phyloP scores from a whole-genome alignment of 1,140 invertebrate species.

The Gerris buenoi region DNA sequence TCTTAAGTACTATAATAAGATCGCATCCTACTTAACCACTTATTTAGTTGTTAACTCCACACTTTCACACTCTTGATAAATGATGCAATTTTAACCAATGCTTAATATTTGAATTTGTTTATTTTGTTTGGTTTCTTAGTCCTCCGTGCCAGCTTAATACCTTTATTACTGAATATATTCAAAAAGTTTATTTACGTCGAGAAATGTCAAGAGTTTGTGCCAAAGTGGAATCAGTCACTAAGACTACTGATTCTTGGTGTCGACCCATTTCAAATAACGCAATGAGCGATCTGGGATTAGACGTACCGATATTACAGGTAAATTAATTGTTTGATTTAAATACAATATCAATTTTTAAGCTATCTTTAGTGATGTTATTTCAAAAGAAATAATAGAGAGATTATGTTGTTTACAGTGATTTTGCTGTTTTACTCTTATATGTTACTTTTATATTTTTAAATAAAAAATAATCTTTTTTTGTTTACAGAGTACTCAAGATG shows the following conservation, averaged over 20 bases:
- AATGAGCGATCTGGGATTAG: conserved; percentile 41
- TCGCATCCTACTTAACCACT: no score
- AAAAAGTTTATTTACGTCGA: conserved; percentile 47
- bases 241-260: conserved; percentile 57
- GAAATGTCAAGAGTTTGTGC: conserved; percentile 42
- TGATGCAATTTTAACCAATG: no score
- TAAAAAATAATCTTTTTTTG: conserved; percentile 2
- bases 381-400: background rate
- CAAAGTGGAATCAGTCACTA: conserved; percentile 48
- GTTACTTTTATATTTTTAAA: background rate
- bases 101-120: no score
- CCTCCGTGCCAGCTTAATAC: conserved; percentile 36
- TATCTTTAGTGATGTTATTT: background rate
- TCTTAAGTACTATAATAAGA: no score
- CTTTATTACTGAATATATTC: conserved; percentile 60
- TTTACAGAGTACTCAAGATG: conserved; percentile 56
- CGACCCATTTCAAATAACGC: conserved; percentile 48
- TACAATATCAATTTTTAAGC: background rate
- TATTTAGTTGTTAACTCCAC: no score
- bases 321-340: conserved; percentile 13
- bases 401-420: conserved; percentile 7
- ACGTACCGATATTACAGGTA: conserved; percentile 54
- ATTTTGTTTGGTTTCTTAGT: no score
- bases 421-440: conserved; percentile 1
- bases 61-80: no score